phyloP scores from a whole-genome alignment of 2,113 vertebrate genomes.

The Acrocephalus arundinaceus region DNA sequence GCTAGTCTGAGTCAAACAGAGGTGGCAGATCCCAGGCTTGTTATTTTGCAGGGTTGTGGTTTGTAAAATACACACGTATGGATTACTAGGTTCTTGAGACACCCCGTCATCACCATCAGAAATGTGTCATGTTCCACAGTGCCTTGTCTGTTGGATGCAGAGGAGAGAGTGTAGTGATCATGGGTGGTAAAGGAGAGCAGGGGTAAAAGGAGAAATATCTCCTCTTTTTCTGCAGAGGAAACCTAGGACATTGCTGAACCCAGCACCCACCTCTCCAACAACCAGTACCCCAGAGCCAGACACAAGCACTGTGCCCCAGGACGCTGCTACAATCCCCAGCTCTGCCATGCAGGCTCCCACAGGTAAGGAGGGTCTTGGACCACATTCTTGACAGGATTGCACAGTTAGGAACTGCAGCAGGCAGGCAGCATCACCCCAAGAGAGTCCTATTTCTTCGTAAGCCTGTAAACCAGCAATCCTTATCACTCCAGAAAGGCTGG shows the following conservation, averaged over 20 bases:
- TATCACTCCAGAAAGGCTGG: neutral
- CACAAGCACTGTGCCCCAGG: conserved; percentile 96
- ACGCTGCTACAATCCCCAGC: conserved; percentile 95
- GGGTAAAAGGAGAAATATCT: conserved; percentile 68
- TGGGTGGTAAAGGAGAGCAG: conserved; percentile 20
- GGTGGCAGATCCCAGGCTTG: conserved; percentile 21
- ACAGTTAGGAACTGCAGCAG: neutral
- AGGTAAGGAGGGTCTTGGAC: conserved; percentile 76
- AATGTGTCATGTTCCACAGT: conserved; percentile 39
- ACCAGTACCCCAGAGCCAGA: conserved; percentile 98
- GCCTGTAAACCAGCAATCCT: neutral
- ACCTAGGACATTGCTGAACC: conserved; percentile 88
- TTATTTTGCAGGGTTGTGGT: neutral
- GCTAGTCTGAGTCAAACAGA: neutral
- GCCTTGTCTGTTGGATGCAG: conserved; percentile 54
- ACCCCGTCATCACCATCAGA: conserved; percentile 50
- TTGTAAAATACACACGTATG: neutral
- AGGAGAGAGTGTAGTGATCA: conserved; percentile 39
- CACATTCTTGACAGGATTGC: neutral
- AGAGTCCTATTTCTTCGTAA: neutral
- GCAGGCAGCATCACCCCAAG: neutral
- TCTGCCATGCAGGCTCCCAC: conserved; percentile 97
- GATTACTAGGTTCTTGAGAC: neutral
- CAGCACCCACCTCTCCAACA: conserved; percentile 92
- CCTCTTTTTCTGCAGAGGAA: conserved; percentile 87